Percentiles rank a stretch among this genome's conserved stretches.
These are phyloP conservation scores for Dryocosmus kuriphilus DNA, from an alignment of 2,888 invertebrate genomes.

Conservation along the genomic window DNA sequence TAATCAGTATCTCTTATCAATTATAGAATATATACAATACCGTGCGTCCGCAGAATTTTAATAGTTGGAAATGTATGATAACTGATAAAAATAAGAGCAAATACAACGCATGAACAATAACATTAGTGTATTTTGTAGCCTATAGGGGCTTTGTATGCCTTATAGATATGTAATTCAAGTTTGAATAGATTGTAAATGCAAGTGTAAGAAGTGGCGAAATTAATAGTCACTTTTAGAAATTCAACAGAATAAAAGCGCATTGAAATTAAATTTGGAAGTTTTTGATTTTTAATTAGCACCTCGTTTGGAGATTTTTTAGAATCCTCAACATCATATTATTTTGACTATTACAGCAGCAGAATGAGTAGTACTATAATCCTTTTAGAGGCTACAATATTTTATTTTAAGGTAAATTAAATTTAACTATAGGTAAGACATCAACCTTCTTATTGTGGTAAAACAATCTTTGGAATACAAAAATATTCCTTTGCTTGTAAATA, in stretches of 20 bases:
- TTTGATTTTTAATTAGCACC: neutral
- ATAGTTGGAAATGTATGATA: constrained; percentile 1
- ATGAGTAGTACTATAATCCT: too few species aligned
- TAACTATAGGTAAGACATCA: too few species aligned
- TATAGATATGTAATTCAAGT: constrained; percentile 14
- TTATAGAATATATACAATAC: constrained; percentile 9
- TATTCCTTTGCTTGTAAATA: too few species aligned
- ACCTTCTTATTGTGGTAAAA: too few species aligned
- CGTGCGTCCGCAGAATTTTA: constrained; percentile 20
- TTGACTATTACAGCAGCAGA: too few species aligned
- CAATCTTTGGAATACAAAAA: too few species aligned
- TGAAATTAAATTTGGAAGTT: neutral
- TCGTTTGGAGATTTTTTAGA: neutral
- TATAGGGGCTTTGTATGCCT: constrained; percentile 20
- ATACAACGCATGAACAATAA: constrained; percentile 36
- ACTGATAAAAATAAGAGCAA: constrained; percentile 15
- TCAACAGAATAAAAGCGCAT: constrained; percentile 13
- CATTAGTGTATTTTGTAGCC: constrained; percentile 35
- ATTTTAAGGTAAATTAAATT: too few species aligned
- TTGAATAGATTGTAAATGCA: constrained; percentile 3
- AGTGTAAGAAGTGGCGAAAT: neutral
- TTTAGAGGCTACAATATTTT: too few species aligned
- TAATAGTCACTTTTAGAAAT: constrained; percentile 18
- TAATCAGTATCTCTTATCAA: constrained; percentile 27
- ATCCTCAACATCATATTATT: neutral